phyloP scores from a whole-genome alignment of 2,888 invertebrate species.

The Drosophila rubida region DNA sequence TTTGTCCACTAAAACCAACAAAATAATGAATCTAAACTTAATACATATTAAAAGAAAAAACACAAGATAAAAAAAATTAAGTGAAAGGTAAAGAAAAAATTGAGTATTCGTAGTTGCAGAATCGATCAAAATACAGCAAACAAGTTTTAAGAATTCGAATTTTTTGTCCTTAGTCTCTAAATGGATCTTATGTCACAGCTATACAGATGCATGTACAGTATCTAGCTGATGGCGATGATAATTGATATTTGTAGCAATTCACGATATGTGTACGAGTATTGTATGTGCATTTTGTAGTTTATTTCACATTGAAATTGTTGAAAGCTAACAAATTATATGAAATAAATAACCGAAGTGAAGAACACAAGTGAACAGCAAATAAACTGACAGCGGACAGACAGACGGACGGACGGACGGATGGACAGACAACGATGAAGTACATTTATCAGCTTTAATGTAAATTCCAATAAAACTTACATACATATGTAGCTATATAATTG shows the following conservation, averaged over 20 bases:
- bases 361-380: constrained; percentile 6
- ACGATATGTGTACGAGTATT: constrained; percentile 19
- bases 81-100: not conserved
- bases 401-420: not conserved
- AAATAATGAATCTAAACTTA: constrained; percentile 2
- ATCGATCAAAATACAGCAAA: not conserved
- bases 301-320: constrained; percentile 76
- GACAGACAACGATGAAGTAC: constrained; percentile 66
- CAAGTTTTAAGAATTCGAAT: constrained; percentile 33
- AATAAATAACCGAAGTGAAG: constrained; percentile 32
- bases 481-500: constrained; percentile 50
- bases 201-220: constrained; percentile 30
- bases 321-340: constrained; percentile 48
- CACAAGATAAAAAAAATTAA: not conserved
- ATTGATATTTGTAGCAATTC: constrained; percentile 8
- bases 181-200: constrained; percentile 34
- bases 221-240: constrained; percentile 2
- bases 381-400: constrained; percentile 35
- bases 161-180: constrained; percentile 57
- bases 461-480: constrained; percentile 62
- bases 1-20: constrained; percentile 46
- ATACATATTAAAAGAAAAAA: not conserved
- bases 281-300: constrained; percentile 62
- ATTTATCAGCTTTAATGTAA: constrained; percentile 76
- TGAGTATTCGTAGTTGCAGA: constrained; percentile 23